Evolutionary conservation across 2,797 vertebrate genomes (phyloP).

Genomic region (Masticophis lateralis): DNA sequence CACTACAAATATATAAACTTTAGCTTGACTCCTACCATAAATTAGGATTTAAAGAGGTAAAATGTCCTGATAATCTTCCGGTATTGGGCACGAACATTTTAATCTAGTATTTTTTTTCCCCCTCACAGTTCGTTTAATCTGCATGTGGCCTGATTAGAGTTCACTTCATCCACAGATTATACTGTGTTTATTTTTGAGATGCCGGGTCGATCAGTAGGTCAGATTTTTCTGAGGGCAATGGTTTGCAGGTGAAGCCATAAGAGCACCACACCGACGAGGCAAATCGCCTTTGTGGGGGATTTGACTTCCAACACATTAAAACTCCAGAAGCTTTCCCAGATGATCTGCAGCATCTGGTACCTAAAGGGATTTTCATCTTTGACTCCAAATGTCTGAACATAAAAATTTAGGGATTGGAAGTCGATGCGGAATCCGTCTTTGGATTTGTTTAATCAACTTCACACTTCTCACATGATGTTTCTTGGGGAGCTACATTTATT

Average conservation of each 20-base stretch:
- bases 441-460: constrained; percentile 76
- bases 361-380: constrained; percentile 85
- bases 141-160: constrained; percentile 92
- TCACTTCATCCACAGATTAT: constrained; percentile 86
- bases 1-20: constrained; percentile 77
- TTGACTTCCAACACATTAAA: constrained; percentile 80
- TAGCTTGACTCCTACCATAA: constrained; percentile 78
- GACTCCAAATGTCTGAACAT: constrained; percentile 78
- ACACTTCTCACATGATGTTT: constrained; percentile 64
- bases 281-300: constrained; percentile 80
- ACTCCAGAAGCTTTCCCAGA: constrained; percentile 75
- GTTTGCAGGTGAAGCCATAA: constrained; percentile 82
- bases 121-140: constrained; percentile 91
- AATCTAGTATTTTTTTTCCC: constrained; percentile 82
- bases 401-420: constrained; percentile 82
- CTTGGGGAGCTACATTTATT: constrained; percentile 60
- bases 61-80: constrained; percentile 83
- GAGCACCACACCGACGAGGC: constrained; percentile 70
- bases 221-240: constrained; percentile 73
- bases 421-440: constrained; percentile 82
- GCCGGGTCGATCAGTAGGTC: constrained; percentile 75
- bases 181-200: constrained; percentile 82
- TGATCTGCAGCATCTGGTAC: constrained; percentile 83
- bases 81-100: constrained; percentile 82
- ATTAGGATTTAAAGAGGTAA: constrained; percentile 88